Percentiles rank a stretch among this genome's conserved stretches.
phyloP scores from a whole-genome alignment of 2,797 vertebrate species.

The Hippopotamyrus pictus region DNA sequence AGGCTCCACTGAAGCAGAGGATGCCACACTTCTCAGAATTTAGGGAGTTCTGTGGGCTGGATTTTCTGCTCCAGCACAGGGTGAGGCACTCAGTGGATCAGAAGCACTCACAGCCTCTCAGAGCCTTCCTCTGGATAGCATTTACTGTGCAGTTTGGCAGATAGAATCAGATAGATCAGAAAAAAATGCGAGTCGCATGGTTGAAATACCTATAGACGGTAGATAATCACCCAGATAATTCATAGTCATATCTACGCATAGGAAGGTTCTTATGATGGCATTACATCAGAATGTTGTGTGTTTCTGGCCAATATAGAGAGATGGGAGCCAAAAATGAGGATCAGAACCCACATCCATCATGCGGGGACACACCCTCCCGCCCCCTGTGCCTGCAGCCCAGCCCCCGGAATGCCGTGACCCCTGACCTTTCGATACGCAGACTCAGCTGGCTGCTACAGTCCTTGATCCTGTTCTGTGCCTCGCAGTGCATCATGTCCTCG shows the following conservation, averaged over 20 bases:
- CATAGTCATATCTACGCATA: not conserved
- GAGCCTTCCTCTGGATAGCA: not conserved
- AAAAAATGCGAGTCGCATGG: not conserved
- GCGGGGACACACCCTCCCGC: not conserved
- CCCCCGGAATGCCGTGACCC: not conserved
- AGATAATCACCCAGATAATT: not conserved
- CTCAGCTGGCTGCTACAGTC: constrained; percentile 69
- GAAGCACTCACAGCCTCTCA: not conserved
- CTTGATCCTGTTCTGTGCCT: constrained; percentile 92
- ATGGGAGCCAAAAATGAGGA: not conserved
- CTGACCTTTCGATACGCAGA: constrained; percentile 85
- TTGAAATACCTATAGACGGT: not conserved
- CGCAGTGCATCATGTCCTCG: constrained; percentile 84
- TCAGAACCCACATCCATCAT: not conserved
- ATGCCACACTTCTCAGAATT: constrained; percentile 17
- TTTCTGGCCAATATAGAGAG: not conserved
- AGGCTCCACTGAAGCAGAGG: not conserved
- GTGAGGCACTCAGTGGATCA: not conserved
- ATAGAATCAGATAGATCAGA: no score
- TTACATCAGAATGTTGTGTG: not conserved
- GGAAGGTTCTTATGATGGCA: not conserved
- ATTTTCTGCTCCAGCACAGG: not conserved
- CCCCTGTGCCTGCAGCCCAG: not conserved
- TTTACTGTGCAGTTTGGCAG: not conserved
- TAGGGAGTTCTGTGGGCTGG: not conserved